Evolutionary conservation across 2,797 vertebrate genomes (phyloP), one percentile per base, ranked within the genome.

Genomic region (Silurus lanzhouensis): DNA sequence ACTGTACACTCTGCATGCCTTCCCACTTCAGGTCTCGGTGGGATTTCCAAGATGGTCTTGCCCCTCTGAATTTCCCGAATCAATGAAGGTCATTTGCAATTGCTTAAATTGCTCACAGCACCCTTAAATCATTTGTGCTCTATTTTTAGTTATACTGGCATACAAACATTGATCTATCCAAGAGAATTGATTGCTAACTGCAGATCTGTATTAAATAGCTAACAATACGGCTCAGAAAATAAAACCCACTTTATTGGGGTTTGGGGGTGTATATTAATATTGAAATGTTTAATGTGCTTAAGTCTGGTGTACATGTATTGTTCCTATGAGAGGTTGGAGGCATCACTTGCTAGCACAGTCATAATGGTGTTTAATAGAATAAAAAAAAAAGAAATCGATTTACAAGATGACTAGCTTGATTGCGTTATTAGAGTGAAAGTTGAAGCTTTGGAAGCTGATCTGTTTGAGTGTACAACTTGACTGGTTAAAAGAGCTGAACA

Each of bases 81-180:
- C 88, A 83, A 79, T 83, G 84, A 55, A 22, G 19, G 44, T 22
- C 19, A 46, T 48, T 83, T 83, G 55, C 63, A 74, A 22, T 58
- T 48, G 86, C 84, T 66, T 20, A 38, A 71, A 71, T 12, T 17
- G 19, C 38, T 6, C 67, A n/a, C 60, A 83, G 13, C 19, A 57
- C 81, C 83, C 68, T 64, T 46, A 55, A 71, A 55, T 38, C 76
- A 48, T 60, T 12, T 79, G 57, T 67, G 58, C 19, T 75, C 57
- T 87, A 84, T 84, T 87, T 87, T 74, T 31, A 57, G 64, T 19
- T 63, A 75, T 44, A 76, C 76, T 44, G 81, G 64, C 15, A 19
- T 81, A 78, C 63, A 46, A n/a, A 25, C 5, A 2, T 55, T 17
- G 71, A 15, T 7, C 15, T 2, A 68, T 15, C 25, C 66, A 67